phyloP scores from a whole-genome alignment of 2,113 vertebrate species.

The Entomyzon cyanotis region DNA sequence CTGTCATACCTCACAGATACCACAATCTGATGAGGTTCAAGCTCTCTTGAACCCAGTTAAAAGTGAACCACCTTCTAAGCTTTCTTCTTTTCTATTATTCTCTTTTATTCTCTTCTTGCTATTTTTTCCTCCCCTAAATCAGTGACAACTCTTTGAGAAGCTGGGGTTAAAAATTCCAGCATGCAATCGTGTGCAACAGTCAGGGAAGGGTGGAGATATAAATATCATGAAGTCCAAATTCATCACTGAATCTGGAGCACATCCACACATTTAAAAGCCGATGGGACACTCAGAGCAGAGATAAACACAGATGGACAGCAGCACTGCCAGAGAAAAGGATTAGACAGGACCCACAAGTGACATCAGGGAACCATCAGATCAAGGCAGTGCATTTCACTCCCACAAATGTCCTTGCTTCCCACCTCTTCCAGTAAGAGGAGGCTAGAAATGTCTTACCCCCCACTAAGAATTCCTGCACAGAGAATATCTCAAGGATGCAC shows the following conservation, averaged over 20 bases:
- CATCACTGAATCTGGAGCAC: constrained; percentile 31
- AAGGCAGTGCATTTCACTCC: constrained; percentile 1
- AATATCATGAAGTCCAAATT: constrained; percentile 45
- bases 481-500: not conserved
- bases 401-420: not conserved
- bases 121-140: not conserved
- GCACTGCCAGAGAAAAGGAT: constrained; percentile 27
- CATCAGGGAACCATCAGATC: not conserved
- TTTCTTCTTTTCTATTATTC: not conserved
- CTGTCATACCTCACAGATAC: not conserved
- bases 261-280: constrained; percentile 29
- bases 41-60: not conserved
- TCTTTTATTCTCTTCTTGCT: not conserved
- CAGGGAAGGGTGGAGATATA: constrained; percentile 52
- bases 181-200: constrained; percentile 16
- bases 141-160: not conserved
- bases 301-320: constrained; percentile 67
- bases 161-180: not conserved
- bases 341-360: constrained; percentile 20
- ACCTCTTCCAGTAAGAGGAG: constrained; percentile 20
- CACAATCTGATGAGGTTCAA: not conserved
- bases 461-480: constrained; percentile 22
- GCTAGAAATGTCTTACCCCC: constrained; percentile 40
- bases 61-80: not conserved
- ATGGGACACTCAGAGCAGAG: constrained; percentile 24